These are phyloP conservation scores for Gonatopus flavifemur DNA, from an alignment of 1,140 invertebrate species.

Conservation along the genomic window DNA sequence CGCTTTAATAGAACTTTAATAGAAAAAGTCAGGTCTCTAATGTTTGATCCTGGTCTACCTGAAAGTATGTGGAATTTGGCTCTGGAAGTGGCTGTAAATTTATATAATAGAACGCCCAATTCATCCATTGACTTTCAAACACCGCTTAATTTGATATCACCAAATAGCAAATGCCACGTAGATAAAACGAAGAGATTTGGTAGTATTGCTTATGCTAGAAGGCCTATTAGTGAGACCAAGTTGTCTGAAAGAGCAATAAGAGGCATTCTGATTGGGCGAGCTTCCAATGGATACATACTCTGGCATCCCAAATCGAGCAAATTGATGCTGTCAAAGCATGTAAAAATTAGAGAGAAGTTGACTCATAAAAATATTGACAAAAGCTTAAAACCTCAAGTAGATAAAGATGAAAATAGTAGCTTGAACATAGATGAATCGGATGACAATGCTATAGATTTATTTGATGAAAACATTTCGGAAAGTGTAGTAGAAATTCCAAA, in stretches of 20 bases:
- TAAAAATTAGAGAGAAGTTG: slow-evolving; percentile 16
- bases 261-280: slow-evolving; percentile 19
- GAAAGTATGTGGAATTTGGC: slow-evolving; percentile 40
- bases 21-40: slow-evolving; percentile 30
- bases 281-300: slow-evolving; percentile 16
- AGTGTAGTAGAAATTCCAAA: slow-evolving; percentile 1
- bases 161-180: slow-evolving; percentile 4
- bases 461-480: slow-evolving; percentile 7
- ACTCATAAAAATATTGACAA: slow-evolving; percentile 17
- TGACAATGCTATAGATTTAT: neutral
- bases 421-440: neutral
- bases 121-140: slow-evolving; percentile 2
- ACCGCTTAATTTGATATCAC: slow-evolving; percentile 1
- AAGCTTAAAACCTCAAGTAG: neutral
- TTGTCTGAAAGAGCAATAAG: slow-evolving; percentile 17
- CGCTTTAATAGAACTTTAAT: slow-evolving; percentile 38
- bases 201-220: slow-evolving; percentile 5
- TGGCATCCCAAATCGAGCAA: slow-evolving; percentile 21
- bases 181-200: slow-evolving; percentile 13
- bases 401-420: neutral
- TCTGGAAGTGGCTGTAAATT: slow-evolving; percentile 30
- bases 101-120: slow-evolving; percentile 28
- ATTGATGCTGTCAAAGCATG: slow-evolving; percentile 23
- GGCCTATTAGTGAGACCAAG: neutral
- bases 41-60: slow-evolving; percentile 33